Base-by-base conservation (phyloP, 1,140 invertebrate species). In the Magallana gigas region DNA sequence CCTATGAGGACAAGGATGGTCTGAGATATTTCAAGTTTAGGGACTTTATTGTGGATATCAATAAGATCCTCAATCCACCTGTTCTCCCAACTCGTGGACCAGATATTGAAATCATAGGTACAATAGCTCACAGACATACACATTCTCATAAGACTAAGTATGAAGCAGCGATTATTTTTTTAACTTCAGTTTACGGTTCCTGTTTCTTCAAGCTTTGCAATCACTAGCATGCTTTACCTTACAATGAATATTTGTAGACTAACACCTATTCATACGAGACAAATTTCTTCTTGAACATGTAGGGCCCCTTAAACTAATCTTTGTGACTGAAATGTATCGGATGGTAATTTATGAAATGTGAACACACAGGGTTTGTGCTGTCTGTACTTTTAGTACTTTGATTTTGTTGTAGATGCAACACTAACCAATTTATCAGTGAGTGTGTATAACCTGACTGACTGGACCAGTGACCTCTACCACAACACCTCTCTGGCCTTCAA, bases 61-160 rank as follows among this genome's bases (percentile, higher is more conserved):
- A 84, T n/a, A 62, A 83, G 12, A 62, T 59, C 9, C 57, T 62
- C 16, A 56, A 68, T 16, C 48, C 60, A 8, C 86, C 88, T n/a
- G 59, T 83, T 1, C 60, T 57, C 5, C 76, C 88, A 18, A 88
- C 87, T 56, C 83, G 83, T 1, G 82, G 68, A n/a, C 85, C 88
- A 14, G 57, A 87, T 23, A 81, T 83, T 57, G 84, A 83, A 48
- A 87, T 89, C 18, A 87, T 89, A 71, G 88, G 88, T 89, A 88
- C 36, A 59, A 48, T 48, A 14, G 12, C 4, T 1, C 29, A n/a
- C 12, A n/a, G 1, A n/a, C 16, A 80, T 48, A 48, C 5, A 2
- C 36, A 48, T 48, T 48, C 36, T 48, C 3, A 48, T 48, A 48
- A 48, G 36, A 1, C 2, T 48, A 48, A 48, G 36, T 48, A 48